Evolutionary conservation across 64 coral and sea anemone genomes (phyloP).

Genomic region (Montipora capricornis): DNA sequence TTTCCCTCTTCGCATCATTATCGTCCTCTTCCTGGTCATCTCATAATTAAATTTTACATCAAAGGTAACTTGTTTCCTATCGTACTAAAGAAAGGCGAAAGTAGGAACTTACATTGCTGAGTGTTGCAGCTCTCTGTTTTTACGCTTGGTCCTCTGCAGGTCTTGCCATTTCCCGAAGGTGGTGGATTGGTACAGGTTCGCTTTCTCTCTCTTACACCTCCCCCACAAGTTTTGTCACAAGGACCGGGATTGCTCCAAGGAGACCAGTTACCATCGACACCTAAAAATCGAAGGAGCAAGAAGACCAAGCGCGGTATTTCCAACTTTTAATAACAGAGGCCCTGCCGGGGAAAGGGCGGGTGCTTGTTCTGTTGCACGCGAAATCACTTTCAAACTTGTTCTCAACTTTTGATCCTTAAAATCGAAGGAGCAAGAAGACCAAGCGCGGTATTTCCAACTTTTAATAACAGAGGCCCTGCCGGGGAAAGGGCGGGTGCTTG

Average conservation of each 20-base stretch:
- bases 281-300: neutral
- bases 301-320: neutral
- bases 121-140: conserved; percentile 51
- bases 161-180: conserved; percentile 1
- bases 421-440: neutral
- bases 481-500: too few species aligned
- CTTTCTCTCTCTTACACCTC: conserved; percentile 4
- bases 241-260: conserved; percentile 40
- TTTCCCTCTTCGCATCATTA: too few species aligned
- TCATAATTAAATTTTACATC: too few species aligned
- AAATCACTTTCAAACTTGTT: too few species aligned
- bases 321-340: too few species aligned
- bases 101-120: conserved; percentile 34
- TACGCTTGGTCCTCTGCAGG: neutral
- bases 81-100: neutral
- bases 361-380: too few species aligned
- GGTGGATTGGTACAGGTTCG: conserved; percentile 52
- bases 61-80: too few species aligned
- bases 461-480: too few species aligned
- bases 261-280: conserved; percentile 32
- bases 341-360: too few species aligned
- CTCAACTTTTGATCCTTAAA: too few species aligned
- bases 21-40: too few species aligned
- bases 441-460: too few species aligned
- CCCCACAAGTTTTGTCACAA: conserved; percentile 68